Evolutionary conservation across 2,888 invertebrate species (phyloP), one percentile per base, ranked within the genome.

Genomic region (Melipona bicolor): DNA sequence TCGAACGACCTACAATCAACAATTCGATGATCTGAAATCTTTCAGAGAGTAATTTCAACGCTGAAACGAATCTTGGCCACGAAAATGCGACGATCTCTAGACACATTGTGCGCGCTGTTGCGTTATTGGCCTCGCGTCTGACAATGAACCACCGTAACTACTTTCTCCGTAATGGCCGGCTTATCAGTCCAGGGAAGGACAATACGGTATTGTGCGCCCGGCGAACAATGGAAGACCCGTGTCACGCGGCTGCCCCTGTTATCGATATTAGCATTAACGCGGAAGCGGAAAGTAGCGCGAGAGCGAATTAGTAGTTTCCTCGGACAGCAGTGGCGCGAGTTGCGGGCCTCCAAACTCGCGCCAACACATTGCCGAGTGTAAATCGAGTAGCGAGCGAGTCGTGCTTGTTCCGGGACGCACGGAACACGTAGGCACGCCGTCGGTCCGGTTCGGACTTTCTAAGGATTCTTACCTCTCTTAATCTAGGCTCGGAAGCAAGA

Each of bases 401-500:
- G 36, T 36, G 36, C 17, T 52, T 52, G 17, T 52, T 52, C 3
- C 17, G 19, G 19, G 0, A 52, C 50, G 54, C 56, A 11, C 56
- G 56, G 56, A 21, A n/a, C 21, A n/a, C 11, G 52, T 52, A 32
- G 32, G 32, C 32, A 43, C 43, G 43, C 9, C 43, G 36, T 36
- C 9, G 36, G 9, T 36, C 9, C 36, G 36, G 9, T 9, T 9
- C 36, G 36, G 43, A 43, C 43, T 81, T 70, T 83, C 24, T 83
- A 82, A 72, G 83, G 56, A 83, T 76, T 82, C 67, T 43, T 43
- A 43, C 43, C 76, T 83, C 67, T 71, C 67, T 81, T 61, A 70
- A 76, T 83, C 62, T 72, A 83, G 83, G 83, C 70, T n/a, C 59
- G 56, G 73, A 65, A 50, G 59, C 71, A 71, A 71, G 77, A 77